Percentiles rank a stretch among this genome's conserved stretches.
Conservation (phyloP, 2,113 vertebrate genomes). For the Vidua macroura region DNA sequence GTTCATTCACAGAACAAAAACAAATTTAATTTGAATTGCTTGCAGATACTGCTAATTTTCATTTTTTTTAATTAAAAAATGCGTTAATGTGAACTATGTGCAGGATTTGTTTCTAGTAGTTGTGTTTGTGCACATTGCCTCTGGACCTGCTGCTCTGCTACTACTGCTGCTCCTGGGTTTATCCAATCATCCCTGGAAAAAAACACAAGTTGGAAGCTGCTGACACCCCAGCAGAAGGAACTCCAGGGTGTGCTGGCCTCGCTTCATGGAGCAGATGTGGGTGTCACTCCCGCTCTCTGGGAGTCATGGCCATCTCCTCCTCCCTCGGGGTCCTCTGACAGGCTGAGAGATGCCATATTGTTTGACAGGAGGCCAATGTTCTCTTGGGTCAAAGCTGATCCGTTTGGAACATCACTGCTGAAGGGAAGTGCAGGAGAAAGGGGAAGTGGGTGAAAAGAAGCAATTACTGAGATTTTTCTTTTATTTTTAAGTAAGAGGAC, state of each 20-base stretch:
- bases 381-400: slow-evolving; percentile 85
- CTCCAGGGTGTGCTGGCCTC: slow-evolving; percentile 4
- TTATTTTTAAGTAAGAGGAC: neutral
- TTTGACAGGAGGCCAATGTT: slow-evolving; percentile 85
- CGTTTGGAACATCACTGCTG: slow-evolving; percentile 89
- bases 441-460: neutral
- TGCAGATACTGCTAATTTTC: slow-evolving; percentile 91
- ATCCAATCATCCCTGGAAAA: slow-evolving; percentile 41
- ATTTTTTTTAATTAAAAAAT: slow-evolving; percentile 86
- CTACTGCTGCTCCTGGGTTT: slow-evolving; percentile 64
- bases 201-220: slow-evolving; percentile 22
- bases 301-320: slow-evolving; percentile 81
- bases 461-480: neutral
- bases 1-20: slow-evolving; percentile 90
- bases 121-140: slow-evolving; percentile 81
- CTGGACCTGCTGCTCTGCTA: slow-evolving; percentile 65
- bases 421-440: neutral
- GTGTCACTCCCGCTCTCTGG: slow-evolving; percentile 83
- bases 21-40: slow-evolving; percentile 85
- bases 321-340: slow-evolving; percentile 81
- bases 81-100: slow-evolving; percentile 85
- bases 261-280: slow-evolving; percentile 81
- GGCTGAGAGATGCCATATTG: slow-evolving; percentile 85
- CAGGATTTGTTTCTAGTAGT: slow-evolving; percentile 80
- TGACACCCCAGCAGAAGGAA: neutral